These are phyloP conservation scores for Luperina testacea DNA, from an alignment of 2,888 invertebrate species.

Conservation along the genomic window DNA sequence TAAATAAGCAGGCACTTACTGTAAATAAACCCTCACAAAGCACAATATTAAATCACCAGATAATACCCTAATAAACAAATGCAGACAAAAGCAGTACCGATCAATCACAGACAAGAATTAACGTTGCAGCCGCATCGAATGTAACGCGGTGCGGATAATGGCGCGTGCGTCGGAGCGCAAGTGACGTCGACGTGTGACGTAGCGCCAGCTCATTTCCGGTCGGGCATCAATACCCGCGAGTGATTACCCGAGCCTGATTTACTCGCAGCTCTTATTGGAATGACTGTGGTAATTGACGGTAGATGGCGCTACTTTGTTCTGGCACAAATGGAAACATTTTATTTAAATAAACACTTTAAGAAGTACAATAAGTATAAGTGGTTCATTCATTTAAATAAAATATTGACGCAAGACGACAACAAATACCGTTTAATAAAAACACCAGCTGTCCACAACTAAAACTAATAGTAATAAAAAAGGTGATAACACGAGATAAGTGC, in stretches of 20 bases:
- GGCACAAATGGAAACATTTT: neutral
- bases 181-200: constrained; percentile 58
- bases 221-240: constrained; percentile 34
- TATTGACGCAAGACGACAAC: neutral
- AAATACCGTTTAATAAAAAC: constrained; percentile 4
- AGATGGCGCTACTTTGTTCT: constrained; percentile 1
- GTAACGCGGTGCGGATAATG: constrained; percentile 50
- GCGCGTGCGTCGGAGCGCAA: constrained; percentile 60
- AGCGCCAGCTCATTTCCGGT: constrained; percentile 56
- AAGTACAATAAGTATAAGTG: neutral
- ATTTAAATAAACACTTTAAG: neutral
- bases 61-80: constrained; percentile 35
- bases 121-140: constrained; percentile 44
- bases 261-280: constrained; percentile 24
- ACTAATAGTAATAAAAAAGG: constrained; percentile 19
- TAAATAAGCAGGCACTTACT: neutral
- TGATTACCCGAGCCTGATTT: constrained; percentile 44
- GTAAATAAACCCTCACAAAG: constrained; percentile 14
- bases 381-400: neutral
- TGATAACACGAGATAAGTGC: constrained; percentile 38
- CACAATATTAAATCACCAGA: constrained; percentile 21
- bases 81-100: constrained; percentile 31
- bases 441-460: neutral
- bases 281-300: constrained; percentile 11
- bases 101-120: constrained; percentile 55